Percentiles rank a stretch among this genome's conserved stretches.
phyloP scores from a whole-genome alignment of 1,140 invertebrate genomes.

The Amphibalanus amphitrite region DNA sequence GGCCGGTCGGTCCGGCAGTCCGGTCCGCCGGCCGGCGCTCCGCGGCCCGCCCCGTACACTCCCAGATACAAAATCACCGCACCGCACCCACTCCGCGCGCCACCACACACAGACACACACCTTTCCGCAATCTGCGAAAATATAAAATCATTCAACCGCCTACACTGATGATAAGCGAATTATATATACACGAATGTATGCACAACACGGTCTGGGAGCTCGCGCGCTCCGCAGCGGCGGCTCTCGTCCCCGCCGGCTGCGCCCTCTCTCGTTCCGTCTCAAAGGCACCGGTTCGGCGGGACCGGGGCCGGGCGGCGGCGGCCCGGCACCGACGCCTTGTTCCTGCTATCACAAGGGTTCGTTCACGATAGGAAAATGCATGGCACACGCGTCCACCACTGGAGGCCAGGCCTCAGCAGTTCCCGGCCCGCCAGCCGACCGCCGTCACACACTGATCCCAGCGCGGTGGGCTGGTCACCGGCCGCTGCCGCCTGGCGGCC shows the following conservation, averaged over 20 bases:
- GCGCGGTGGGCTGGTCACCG: background rate
- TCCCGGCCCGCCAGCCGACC: too few species aligned
- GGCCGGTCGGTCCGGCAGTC: too few species aligned
- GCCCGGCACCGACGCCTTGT: background rate
- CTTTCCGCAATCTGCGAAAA: background rate
- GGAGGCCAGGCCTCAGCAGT: too few species aligned
- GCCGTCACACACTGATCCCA: too few species aligned
- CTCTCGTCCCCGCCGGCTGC: too few species aligned
- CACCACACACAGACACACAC: background rate
- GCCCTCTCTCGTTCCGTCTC: too few species aligned
- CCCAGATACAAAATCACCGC: background rate
- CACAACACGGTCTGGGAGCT: background rate
- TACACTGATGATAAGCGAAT: background rate
- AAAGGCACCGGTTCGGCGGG: too few species aligned
- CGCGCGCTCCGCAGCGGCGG: background rate
- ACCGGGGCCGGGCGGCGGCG: too few species aligned
- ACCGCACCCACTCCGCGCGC: background rate
- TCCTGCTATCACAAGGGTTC: background rate
- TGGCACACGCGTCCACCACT: background rate
- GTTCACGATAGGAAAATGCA: background rate
- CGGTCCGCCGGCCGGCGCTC: too few species aligned
- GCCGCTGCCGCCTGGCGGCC: too few species aligned
- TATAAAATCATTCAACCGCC: background rate
- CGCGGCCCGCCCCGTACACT: too few species aligned
- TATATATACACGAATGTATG: background rate